phyloP scores from a whole-genome alignment of 2,888 invertebrate genomes.

The Monoplex corrugatus region DNA sequence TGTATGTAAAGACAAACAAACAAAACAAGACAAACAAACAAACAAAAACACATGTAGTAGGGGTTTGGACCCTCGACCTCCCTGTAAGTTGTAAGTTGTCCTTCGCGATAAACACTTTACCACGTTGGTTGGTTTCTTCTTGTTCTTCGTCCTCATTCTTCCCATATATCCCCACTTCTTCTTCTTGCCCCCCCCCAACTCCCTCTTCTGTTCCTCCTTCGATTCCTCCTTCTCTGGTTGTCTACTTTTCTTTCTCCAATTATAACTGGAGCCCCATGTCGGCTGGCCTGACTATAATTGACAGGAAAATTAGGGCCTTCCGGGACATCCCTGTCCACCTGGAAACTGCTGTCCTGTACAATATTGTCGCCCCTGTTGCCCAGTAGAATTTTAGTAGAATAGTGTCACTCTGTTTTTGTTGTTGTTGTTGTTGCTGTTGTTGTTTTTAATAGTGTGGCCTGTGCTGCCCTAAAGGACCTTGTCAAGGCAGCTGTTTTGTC shows the following conservation, averaged over 20 bases:
- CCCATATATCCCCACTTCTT: not conserved
- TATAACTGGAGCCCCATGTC: not conserved
- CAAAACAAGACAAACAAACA: not conserved
- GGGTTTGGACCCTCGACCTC: not conserved
- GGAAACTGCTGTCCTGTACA: not conserved
- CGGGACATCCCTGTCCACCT: not conserved
- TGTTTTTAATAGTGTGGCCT: too few relatives aligned
- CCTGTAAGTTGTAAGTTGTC: not conserved
- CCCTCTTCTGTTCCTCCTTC: not conserved
- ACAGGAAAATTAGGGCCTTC: constrained; percentile 38
- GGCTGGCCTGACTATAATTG: constrained; percentile 15
- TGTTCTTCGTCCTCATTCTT: not conserved
- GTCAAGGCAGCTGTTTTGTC: too few relatives aligned
- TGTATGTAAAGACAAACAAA: not conserved
- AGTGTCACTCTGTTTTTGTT: too few relatives aligned
- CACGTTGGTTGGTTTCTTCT: too few relatives aligned
- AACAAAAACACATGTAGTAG: not conserved
- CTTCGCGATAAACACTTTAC: too few relatives aligned
- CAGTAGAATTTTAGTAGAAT: too few relatives aligned
- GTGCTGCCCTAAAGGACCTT: too few relatives aligned
- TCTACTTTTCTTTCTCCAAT: constrained; percentile 12
- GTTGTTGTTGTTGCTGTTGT: too few relatives aligned
- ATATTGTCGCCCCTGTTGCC: too few relatives aligned
- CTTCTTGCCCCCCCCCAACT: not conserved
- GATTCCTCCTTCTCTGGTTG: not conserved